Evolutionary conservation across 2,797 vertebrate species (phyloP), one percentile per base, ranked within the genome.

Genomic region (Eleutherodactylus coqui): DNA sequence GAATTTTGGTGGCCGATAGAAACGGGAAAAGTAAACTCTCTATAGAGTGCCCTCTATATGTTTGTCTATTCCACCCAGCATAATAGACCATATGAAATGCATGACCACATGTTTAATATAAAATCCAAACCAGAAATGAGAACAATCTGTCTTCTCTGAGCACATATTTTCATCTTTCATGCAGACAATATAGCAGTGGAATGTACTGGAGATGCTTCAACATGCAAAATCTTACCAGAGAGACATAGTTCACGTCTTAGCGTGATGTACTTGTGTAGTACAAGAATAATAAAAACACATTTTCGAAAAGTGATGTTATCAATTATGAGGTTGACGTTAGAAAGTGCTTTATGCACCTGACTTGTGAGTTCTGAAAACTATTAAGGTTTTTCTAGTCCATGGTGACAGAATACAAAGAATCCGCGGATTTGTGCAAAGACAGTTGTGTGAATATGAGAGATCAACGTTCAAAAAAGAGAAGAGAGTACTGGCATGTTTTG

Each of bases 201-300:
- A 78, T 78, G 76, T 78, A 27, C 76, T 38, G 24, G 38, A 14
- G 32, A 60, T 60, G 38, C 53, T 78, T 55, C 76, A 78, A 27
- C 17, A n/a, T 34, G 75, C 14, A n/a, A 41, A 58, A 78, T 58
- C 19, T 58, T 27, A 27, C 51, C 9, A 58, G 55, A 55, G 38
- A 38, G n/a, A 41, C 51, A 55, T 24, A 2, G 51, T 38, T 78
- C 49, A 78, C 13, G 49, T 77, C 27, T 21, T 24, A 5, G 19
- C 49, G 9, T 8, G 29, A 49, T 36, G 29, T 36, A 51, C 19
- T 76, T 76, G 29, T 76, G 34, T 55, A 7, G 32, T 55, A 60
- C 34, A 78, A 21, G 41, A 41, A 58, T 77, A 14, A 62, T 62
- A 4, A 51, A 4, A 60, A 60, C 10, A 13, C 8, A 8, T 3